Conservation (phyloP, 2,113 vertebrate genomes). For the Girardinichthys multiradiatus region DNA sequence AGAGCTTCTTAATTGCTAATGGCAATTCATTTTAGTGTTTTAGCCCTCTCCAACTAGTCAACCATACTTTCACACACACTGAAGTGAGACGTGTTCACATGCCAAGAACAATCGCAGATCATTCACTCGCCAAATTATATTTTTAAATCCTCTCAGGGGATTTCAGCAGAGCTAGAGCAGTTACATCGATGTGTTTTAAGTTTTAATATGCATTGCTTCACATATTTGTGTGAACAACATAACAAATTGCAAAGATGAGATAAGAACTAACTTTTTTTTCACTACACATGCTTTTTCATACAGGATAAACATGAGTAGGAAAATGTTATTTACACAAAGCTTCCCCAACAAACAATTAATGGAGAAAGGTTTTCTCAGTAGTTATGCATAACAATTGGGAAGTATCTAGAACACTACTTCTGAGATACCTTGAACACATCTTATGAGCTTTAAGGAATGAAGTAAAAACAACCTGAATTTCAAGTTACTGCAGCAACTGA, state of each 20-base stretch:
- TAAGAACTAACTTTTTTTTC: background rate
- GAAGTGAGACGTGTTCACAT: slow-evolving; percentile 33
- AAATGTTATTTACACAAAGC: background rate
- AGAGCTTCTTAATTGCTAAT: slow-evolving; percentile 59
- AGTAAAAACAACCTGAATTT: slow-evolving; percentile 45
- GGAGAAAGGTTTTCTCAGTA: background rate
- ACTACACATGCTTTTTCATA: slow-evolving; percentile 9
- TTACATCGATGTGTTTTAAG: slow-evolving; percentile 23
- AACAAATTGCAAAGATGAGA: slow-evolving; percentile 34
- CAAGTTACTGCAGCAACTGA: slow-evolving; percentile 9
- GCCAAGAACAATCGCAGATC: slow-evolving; percentile 35
- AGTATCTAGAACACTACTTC: background rate
- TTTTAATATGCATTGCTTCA: slow-evolving; percentile 18
- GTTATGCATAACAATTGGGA: background rate
- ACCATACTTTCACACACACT: slow-evolving; percentile 35
- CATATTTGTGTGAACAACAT: slow-evolving; percentile 35
- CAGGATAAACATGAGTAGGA: background rate
- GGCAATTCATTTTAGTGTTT: slow-evolving; percentile 55
- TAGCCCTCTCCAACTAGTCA: slow-evolving; percentile 35
- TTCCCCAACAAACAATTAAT: background rate
- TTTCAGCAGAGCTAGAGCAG: slow-evolving; percentile 48
- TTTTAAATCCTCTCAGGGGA: slow-evolving; percentile 11
- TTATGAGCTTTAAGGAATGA: background rate
- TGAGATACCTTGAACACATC: background rate
- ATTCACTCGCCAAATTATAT: slow-evolving; percentile 26